Evolutionary conservation across 2,113 vertebrate species (phyloP).

Genomic region (Tragelaphus imberbis): DNA sequence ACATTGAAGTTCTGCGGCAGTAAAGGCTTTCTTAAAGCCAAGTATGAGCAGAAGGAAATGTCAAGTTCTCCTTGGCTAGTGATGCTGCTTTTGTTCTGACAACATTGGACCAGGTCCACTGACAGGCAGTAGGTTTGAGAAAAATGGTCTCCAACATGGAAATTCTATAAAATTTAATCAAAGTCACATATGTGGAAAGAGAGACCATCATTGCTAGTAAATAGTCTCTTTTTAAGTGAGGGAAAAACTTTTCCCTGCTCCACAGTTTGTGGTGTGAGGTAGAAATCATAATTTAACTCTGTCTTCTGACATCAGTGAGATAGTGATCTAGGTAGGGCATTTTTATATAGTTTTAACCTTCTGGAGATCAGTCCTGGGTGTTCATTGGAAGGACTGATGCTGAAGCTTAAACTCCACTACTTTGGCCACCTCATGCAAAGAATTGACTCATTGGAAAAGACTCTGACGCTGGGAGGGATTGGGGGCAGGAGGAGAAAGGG

Average conservation of each 20-base stretch:
- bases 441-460: too few relatives aligned
- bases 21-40: neutral
- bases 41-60: neutral
- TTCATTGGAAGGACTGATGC: too few relatives aligned
- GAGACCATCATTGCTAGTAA: neutral
- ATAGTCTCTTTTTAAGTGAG: neutral
- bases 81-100: fast-evolving
- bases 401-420: too few relatives aligned
- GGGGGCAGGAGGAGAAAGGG: too few relatives aligned
- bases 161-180: neutral
- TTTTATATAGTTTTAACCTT: neutral
- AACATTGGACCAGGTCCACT: neutral
- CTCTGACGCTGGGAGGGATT: too few relatives aligned
- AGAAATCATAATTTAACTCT: neutral
- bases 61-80: neutral
- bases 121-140: neutral
- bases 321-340: neutral
- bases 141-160: neutral
- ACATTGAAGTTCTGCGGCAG: neutral
- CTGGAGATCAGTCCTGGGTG: neutral
- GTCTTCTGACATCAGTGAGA: neutral
- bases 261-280: neutral
- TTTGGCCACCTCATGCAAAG: too few relatives aligned
- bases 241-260: neutral
- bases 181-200: neutral